Percentiles rank a stretch among this genome's conserved stretches.
Conservation (phyloP, 1,140 invertebrate genomes). For the Teleogryllus occipitalis region DNA sequence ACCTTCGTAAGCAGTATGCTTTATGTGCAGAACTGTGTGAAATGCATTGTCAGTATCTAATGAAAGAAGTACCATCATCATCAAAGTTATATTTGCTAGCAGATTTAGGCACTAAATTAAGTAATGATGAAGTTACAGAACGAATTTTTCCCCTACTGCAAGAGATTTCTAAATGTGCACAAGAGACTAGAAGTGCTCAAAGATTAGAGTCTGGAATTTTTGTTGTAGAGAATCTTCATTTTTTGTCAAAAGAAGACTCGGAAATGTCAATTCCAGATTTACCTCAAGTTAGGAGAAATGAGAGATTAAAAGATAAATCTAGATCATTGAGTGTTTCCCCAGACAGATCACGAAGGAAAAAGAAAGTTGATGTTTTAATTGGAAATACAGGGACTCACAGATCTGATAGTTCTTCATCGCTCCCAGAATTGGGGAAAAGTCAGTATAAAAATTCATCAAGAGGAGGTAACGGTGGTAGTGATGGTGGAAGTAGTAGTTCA, state of each 20-base stretch:
- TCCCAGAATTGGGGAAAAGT: conserved; percentile 10
- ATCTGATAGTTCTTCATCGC: conserved; percentile 8
- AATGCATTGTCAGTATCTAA: conserved; percentile 12
- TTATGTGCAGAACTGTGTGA: conserved; percentile 17
- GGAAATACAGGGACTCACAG: background rate
- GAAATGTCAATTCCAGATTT: background rate
- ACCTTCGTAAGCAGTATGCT: conserved; percentile 14
- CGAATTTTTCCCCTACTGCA: conserved; percentile 16
- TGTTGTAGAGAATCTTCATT: conserved; percentile 14
- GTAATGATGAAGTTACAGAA: background rate
- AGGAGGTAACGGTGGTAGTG: background rate
- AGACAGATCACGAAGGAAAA: conserved; percentile 10
- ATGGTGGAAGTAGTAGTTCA: background rate
- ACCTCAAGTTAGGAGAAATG: background rate
- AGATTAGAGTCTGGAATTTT: conserved; percentile 18
- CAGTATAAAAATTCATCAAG: background rate
- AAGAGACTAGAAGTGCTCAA: conserved; percentile 9
- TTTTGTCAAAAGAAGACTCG: conserved; percentile 7
- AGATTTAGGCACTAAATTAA: conserved; percentile 17
- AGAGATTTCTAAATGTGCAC: conserved; percentile 10
- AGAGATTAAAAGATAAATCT: conserved; percentile 15
- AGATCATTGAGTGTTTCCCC: conserved; percentile 14
- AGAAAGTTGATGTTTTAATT: background rate
- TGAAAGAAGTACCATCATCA: conserved; percentile 1
- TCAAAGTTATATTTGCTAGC: conserved; percentile 14